These are phyloP conservation scores for Macrotis lagotis DNA, from an alignment of 2,113 vertebrate genomes.

Conservation along the genomic window DNA sequence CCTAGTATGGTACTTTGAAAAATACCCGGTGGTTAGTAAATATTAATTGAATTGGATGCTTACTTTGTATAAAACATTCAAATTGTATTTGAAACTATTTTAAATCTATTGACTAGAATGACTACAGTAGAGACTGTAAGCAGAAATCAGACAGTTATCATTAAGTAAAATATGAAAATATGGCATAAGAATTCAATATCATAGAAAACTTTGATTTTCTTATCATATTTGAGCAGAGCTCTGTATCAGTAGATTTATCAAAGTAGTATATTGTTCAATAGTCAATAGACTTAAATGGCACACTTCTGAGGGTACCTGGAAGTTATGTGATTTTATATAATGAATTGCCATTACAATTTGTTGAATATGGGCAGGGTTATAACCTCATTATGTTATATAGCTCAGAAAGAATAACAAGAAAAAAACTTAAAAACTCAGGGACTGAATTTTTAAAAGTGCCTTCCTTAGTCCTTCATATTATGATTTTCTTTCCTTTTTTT, in stretches of 20 bases:
- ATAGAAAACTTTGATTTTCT: not conserved
- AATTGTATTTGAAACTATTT: not conserved
- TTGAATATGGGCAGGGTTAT: not conserved
- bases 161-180: not conserved
- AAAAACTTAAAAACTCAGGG: not conserved
- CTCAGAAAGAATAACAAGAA: not conserved
- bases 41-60: not conserved
- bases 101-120: not conserved
- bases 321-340: not conserved
- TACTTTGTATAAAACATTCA: not conserved
- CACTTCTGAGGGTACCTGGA: not conserved
- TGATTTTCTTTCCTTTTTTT: not conserved
- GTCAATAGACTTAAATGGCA: not conserved
- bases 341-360: not conserved
- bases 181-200: not conserved
- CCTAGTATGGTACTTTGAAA: not conserved
- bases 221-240: not conserved
- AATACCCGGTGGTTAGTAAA: not conserved
- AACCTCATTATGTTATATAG: not conserved
- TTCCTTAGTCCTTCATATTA: not conserved
- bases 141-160: not conserved
- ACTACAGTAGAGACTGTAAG: not conserved
- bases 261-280: not conserved
- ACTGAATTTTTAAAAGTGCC: not conserved
- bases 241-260: not conserved